Evolutionary conservation across 2,113 vertebrate genomes (phyloP), one percentile per base, ranked within the genome.

Genomic region (Erpornis zantholeuca): DNA sequence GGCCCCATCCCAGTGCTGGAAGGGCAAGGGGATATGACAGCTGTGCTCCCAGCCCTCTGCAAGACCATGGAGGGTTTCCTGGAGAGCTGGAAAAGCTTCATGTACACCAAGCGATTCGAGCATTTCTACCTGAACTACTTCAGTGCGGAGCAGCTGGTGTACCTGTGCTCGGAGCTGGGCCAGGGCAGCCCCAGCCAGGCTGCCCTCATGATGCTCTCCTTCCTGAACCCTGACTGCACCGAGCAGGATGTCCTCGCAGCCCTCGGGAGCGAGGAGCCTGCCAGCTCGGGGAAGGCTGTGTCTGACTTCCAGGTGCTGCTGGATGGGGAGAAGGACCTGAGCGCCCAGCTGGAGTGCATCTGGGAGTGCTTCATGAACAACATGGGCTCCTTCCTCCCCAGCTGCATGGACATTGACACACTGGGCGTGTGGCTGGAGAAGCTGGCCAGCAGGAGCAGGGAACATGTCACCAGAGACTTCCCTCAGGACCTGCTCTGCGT

Each of bases 51-150:
- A 60, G 92, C 96, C 23, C 92, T 99, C 82, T 99, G 99, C 96
- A 98, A 94, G 86, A 98, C 98, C 44, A 98, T 99, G 98, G 99
- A 99, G 95, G 88, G 73, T 17, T 99, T 98, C 49, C 95, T 99
- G 77, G 82, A 95, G 6, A 94, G 69, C 13, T 99, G 99, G 99
- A 97, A 98, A 88, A 68, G 45, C 33, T 98, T 98, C 49, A 98
- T 99, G 86, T 90, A 94, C 12, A 68, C 98, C 57, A 98, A 99
- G 88, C 97, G 99, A 18, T 93, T 88, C 3, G 86, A 98, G 47
- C 90, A 98, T 89, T 99, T 99, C 92, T 98, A 99, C 96, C 97
- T 99, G 71, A 99, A 99, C 97, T 99, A 99, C 94, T 99, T 99
- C 97, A 99, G 98, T 0, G 98, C 99, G 0, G 99, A 99, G 92